Evolutionary conservation across 2,888 invertebrate species (phyloP), one percentile per base, ranked within the genome.

Genomic region (Tribolium freemani): DNA sequence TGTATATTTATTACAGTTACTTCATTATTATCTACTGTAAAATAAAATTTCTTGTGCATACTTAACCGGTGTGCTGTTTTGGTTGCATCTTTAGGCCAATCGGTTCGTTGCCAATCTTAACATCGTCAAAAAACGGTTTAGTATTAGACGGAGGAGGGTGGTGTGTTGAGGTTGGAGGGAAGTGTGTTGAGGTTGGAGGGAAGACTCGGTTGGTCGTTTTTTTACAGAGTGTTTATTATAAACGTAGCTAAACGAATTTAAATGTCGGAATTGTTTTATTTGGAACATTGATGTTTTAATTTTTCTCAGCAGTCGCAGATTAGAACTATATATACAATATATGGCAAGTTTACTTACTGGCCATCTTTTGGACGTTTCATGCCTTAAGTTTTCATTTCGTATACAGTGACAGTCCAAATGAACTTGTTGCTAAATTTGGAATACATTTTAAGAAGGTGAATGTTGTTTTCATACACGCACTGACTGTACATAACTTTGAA

Each of bases 1-100:
- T 84, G 82, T 84, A 84, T 83, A 84, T 84, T 84, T 83, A 84
- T 82, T 83, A 80, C 78, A 78, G 77, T 76, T 78, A 79, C 77
- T 81, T 83, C 80, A 82, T 80, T 80, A 80, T 80, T 78, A 78
- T 79, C 76, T 79, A 80, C 77, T 82, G 82, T 83, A 83, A 80
- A 77, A 82, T 81, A 83, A 82, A 80, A 79, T 78, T 77, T 75
- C 74, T 79, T 75, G 78, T 76, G 75, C 76, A 74, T 75, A 75
- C 75, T 66, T 75, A 58, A 74, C 57, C 31, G 31, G 72, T 54
- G 74, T 67, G 60, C 70, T 68, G 30, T 68, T 73, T 76, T 75
- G 71, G 76, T 79, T 78, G 71, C 77, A 63, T 51, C 53, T 67
- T 54, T 70, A 9, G 71, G 45, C 53, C 66, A 67, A 67, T 51